These are phyloP conservation scores for cattle (Bos taurus) DNA, from an alignment of 2,113 vertebrate genomes.

Conservation along the genomic window DNA sequence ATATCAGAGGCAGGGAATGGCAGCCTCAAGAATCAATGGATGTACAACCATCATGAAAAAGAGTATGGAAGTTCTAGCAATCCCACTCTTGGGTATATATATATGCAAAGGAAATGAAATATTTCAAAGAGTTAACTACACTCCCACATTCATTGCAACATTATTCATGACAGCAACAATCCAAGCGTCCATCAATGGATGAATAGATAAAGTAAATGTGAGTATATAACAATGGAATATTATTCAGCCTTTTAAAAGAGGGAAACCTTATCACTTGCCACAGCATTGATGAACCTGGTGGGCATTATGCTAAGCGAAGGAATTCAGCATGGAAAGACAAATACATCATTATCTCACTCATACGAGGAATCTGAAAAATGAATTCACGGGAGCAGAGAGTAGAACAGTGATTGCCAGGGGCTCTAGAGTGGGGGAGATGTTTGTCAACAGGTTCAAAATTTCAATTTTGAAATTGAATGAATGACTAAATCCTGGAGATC, in stretches of 20 bases:
- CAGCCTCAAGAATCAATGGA: neutral
- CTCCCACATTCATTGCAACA: neutral
- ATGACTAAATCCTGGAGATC: neutral
- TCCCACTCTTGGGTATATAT: neutral
- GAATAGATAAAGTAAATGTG: neutral
- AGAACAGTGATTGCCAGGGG: neutral
- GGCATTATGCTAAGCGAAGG: neutral
- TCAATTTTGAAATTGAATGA: neutral
- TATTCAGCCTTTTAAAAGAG: neutral
- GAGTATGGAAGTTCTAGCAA: neutral
- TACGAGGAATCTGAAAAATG: neutral
- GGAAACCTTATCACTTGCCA: neutral
- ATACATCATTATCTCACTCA: neutral
- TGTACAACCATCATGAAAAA: neutral
- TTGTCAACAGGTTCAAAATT: neutral
- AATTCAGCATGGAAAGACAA: neutral
- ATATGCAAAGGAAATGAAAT: neutral
- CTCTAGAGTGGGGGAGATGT: no score
- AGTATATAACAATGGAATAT: neutral
- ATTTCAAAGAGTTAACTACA: neutral
- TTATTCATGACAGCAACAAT: neutral
- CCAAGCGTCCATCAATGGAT: neutral
- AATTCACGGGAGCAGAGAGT: neutral
- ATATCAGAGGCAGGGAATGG: neutral
- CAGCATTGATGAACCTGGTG: neutral